These are phyloP conservation scores for Apamea anceps DNA, from an alignment of 2,888 invertebrate genomes.

Conservation along the genomic window DNA sequence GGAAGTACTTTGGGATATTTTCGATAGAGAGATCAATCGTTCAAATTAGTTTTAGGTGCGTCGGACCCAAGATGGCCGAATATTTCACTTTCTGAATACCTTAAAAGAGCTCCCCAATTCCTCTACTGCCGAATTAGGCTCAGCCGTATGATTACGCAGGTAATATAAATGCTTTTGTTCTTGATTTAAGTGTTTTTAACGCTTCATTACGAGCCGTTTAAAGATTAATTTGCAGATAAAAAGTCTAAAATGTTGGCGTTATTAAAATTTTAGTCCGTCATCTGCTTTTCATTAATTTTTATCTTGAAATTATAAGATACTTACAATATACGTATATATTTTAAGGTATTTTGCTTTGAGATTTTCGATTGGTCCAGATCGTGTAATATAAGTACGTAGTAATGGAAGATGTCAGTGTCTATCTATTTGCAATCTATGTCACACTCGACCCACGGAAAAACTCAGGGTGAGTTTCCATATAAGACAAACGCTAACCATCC, in stretches of 20 bases:
- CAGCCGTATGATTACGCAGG: slow-evolving; percentile 13
- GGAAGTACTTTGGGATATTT: slow-evolving; percentile 44
- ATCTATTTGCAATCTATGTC: background rate
- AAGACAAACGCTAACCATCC: background rate
- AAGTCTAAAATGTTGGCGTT: background rate
- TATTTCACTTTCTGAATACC: slow-evolving; percentile 49
- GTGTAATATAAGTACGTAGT: background rate
- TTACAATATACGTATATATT: background rate
- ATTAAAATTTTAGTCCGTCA: background rate
- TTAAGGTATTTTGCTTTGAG: background rate
- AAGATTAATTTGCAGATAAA: background rate
- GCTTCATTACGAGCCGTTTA: background rate
- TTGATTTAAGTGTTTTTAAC: slow-evolving; percentile 19
- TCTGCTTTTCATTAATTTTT: background rate
- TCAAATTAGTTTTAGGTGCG: slow-evolving; percentile 59
- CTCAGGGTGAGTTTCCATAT: background rate
- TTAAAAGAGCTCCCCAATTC: slow-evolving; percentile 16
- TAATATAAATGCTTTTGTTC: slow-evolving; percentile 33
- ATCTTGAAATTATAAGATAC: background rate
- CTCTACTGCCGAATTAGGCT: slow-evolving; percentile 27
- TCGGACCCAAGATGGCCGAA: slow-evolving; percentile 29
- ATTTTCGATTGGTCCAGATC: background rate
- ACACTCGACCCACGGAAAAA: background rate
- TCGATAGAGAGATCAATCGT: slow-evolving; percentile 40
- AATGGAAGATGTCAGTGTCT: background rate